A percentile compares a stretch with the other conserved stretches of the same genome.
These are phyloP conservation scores for Gymnocephalus cernua DNA, from an alignment of 2,113 vertebrate genomes.

Conservation along the genomic window DNA sequence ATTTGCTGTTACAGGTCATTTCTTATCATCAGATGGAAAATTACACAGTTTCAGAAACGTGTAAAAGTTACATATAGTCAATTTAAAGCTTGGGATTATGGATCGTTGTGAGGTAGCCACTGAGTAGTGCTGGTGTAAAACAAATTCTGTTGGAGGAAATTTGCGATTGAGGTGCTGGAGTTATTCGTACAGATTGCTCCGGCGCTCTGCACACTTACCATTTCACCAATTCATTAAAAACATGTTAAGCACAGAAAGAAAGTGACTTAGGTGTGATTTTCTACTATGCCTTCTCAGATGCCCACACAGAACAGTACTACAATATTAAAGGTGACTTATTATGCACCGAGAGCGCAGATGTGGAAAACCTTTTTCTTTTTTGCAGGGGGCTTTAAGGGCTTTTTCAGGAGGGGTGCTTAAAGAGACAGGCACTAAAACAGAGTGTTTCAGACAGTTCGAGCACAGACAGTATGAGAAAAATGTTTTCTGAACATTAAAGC, in stretches of 20 bases:
- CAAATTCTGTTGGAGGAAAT: background rate
- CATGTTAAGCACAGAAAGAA: background rate
- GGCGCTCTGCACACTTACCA: background rate
- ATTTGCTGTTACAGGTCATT: too few relatives aligned
- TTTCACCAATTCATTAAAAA: constrained; percentile 9
- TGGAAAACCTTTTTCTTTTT: too few relatives aligned
- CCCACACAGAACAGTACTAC: constrained; percentile 19
- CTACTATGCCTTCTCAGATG: background rate
- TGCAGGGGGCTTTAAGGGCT: too few relatives aligned
- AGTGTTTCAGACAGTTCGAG: too few relatives aligned
- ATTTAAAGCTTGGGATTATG: background rate
- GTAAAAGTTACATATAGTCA: too few relatives aligned
- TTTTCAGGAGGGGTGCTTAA: too few relatives aligned
- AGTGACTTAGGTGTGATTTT: background rate
- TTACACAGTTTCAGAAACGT: too few relatives aligned
- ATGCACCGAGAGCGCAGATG: too few relatives aligned
- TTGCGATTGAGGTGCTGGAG: background rate
- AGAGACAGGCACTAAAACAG: too few relatives aligned
- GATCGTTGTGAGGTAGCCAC: background rate
- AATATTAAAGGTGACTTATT: constrained; percentile 41
- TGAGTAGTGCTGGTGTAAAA: background rate
- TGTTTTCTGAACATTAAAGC: too few relatives aligned
- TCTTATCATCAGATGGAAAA: too few relatives aligned
- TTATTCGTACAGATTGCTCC: background rate
- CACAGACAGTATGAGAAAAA: too few relatives aligned